Evolutionary conservation across 2,113 vertebrate species (phyloP), one percentile per base, ranked within the genome.

Genomic region (Mormyrus lacerda): DNA sequence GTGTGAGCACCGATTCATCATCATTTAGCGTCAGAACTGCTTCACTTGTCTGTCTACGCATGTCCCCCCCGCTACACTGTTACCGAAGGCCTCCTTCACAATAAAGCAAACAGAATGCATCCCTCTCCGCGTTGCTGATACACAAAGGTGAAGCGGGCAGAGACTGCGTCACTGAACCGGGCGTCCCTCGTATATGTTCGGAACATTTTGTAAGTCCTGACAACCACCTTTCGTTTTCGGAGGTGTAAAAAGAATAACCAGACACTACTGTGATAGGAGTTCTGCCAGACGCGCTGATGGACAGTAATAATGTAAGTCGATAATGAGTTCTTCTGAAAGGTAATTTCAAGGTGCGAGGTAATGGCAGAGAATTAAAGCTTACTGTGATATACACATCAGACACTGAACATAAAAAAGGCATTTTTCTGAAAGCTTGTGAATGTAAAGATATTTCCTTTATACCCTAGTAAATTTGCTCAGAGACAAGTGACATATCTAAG

Each of bases 21-120:
- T 95, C 93, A 95, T 95, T 96, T 95, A 92, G 91, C 92, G 82
- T 91, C 90, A 87, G 85, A 89, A 91, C 93, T 85, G 88, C 91
- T 91, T 87, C 88, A 90, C 79, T 2, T 19, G 90, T 91, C 92
- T 1, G 19, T 88, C 90, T 50, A 88, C 61, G 61, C 89, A 91
- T 91, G 90, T 92, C 83, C 65, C 85, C 27, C 69, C 90, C 19
- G 50, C 39, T 88, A 87, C 93, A 44, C 84, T 39, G 83, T 42
- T 76, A 85, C 48, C 27, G 47, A 17, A 47, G 55, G 50, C 35
- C 88, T 53, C 48, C 24, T 35, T 39, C 85, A 21, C 85, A 87
- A 39, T 39, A 53, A 87, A 55, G 50, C 50, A 87, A 87, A 55
- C 27, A 31, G 48, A 87, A 87, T 21, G 48, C 85, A 42, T 35